Conservation (phyloP, 1,140 invertebrate genomes). For the Drosophila parvula region DNA sequence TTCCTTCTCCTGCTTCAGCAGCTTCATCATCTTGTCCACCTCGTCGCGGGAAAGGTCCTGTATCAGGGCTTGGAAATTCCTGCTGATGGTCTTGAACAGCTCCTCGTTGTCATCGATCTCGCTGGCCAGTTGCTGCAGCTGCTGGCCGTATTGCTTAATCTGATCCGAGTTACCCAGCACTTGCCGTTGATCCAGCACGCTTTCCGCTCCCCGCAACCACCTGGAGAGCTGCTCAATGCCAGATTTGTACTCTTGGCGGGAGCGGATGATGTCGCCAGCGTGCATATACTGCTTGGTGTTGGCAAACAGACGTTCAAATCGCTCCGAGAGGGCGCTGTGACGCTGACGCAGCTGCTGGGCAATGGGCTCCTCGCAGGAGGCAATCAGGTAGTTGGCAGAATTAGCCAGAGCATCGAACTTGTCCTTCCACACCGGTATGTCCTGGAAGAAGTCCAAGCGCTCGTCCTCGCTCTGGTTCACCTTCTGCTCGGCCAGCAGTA, state of each 20-base stretch:
- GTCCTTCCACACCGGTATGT: constrained; percentile 95
- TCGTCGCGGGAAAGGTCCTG: constrained; percentile 95
- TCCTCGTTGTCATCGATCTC: constrained; percentile 95
- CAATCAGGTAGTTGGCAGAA: constrained; percentile 94
- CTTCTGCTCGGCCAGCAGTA: constrained; percentile 91
- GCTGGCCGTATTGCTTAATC: constrained; percentile 91
- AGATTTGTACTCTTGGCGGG: constrained; percentile 91
- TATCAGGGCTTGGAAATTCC: constrained; percentile 95
- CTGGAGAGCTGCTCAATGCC: constrained; percentile 90
- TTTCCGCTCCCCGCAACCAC: constrained; percentile 92
- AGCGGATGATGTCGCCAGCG: constrained; percentile 93
- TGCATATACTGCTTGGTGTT: constrained; percentile 94
- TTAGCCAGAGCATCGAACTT: constrained; percentile 93
- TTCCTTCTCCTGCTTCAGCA: constrained; percentile 95
- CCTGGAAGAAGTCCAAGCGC: constrained; percentile 94
- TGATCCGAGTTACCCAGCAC: constrained; percentile 90
- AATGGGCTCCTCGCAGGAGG: constrained; percentile 92
- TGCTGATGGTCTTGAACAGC: constrained; percentile 94
- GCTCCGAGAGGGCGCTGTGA: constrained; percentile 88
- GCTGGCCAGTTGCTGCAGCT: constrained; percentile 90
- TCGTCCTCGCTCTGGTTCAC: constrained; percentile 92
- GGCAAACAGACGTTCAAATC: constrained; percentile 93
- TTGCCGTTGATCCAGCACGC: constrained; percentile 86
- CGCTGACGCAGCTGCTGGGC: constrained; percentile 90
- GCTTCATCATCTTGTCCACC: constrained; percentile 95